phyloP scores from a whole-genome alignment of 2,888 invertebrate species.

The Brachyptera risi region DNA sequence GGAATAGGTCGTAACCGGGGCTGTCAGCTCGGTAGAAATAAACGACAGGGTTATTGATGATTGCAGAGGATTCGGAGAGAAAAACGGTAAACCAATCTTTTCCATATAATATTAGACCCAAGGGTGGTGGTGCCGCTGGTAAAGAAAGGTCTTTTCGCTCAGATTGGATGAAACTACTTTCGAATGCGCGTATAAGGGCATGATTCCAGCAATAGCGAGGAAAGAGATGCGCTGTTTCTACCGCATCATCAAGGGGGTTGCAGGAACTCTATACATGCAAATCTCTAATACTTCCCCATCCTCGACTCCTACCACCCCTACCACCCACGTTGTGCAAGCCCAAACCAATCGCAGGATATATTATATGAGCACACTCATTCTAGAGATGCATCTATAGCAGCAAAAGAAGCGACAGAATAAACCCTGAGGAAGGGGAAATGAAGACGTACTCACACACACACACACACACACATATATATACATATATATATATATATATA shows the following conservation, averaged over 20 bases:
- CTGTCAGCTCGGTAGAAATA: slow-evolving; percentile 14
- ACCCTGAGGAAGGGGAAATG: not conserved
- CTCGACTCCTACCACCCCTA: not conserved
- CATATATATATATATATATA: too few species aligned
- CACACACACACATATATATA: too few species aligned
- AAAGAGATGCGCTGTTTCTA: slow-evolving; percentile 11
- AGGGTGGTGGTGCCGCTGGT: slow-evolving; percentile 17
- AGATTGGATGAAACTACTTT: slow-evolving; percentile 30
- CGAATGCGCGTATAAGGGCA: slow-evolving; percentile 9
- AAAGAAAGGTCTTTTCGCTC: slow-evolving; percentile 11
- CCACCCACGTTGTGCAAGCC: not conserved
- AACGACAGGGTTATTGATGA: slow-evolving; percentile 26
- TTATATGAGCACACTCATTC: slow-evolving; percentile 22
- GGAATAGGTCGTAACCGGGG: not conserved
- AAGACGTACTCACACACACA: too few species aligned
- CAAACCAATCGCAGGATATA: slow-evolving; percentile 25
- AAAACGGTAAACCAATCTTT: slow-evolving; percentile 27
- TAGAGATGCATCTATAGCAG: not conserved
- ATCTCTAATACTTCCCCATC: not conserved
- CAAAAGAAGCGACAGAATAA: not conserved
- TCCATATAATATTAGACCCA: slow-evolving; percentile 28
- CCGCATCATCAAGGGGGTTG: slow-evolving; percentile 26
- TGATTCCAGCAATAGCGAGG: slow-evolving; percentile 3
- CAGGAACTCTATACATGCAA: slow-evolving; percentile 17
- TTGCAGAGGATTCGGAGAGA: slow-evolving; percentile 25